Conservation (phyloP, 2,113 vertebrate species). For the Brachyistius frenatus region DNA sequence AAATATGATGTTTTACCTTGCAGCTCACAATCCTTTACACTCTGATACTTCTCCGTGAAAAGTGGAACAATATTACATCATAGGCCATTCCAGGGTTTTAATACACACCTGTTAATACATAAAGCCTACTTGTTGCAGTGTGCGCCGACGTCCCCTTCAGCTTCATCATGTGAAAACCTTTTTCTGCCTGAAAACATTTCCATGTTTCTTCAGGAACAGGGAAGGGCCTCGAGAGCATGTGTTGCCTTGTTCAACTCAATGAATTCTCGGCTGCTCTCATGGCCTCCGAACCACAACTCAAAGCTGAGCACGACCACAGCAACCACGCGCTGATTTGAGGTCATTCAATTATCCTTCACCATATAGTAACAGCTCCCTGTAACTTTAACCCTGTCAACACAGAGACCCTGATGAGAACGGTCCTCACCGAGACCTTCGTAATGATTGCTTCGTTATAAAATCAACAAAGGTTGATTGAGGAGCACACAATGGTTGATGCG, state of each 20-base stretch:
- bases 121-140: slow-evolving; percentile 61
- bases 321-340: slow-evolving; percentile 64
- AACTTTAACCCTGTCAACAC: slow-evolving; percentile 37
- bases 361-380: slow-evolving; percentile 28
- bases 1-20: slow-evolving; percentile 71
- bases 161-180: slow-evolving; percentile 42
- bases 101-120: slow-evolving; percentile 81
- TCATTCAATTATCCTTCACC: slow-evolving; percentile 64
- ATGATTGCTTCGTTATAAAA: slow-evolving; percentile 57
- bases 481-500: slow-evolving; percentile 6
- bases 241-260: slow-evolving; percentile 43
- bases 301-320: slow-evolving; percentile 61
- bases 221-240: slow-evolving; percentile 22
- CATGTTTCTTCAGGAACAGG: slow-evolving; percentile 52
- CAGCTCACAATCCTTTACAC: slow-evolving; percentile 58
- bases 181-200: slow-evolving; percentile 50
- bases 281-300: slow-evolving; percentile 55
- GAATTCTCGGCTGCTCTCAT: slow-evolving; percentile 44
- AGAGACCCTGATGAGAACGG: slow-evolving; percentile 37
- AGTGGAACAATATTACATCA: slow-evolving; percentile 80
- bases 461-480: slow-evolving; percentile 28
- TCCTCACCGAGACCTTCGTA: slow-evolving; percentile 2
- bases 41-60: slow-evolving; percentile 46
- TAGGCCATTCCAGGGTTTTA: slow-evolving; percentile 66
- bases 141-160: slow-evolving; percentile 47